Conservation (phyloP, 2,888 invertebrate genomes). For the Philereme transversata region DNA sequence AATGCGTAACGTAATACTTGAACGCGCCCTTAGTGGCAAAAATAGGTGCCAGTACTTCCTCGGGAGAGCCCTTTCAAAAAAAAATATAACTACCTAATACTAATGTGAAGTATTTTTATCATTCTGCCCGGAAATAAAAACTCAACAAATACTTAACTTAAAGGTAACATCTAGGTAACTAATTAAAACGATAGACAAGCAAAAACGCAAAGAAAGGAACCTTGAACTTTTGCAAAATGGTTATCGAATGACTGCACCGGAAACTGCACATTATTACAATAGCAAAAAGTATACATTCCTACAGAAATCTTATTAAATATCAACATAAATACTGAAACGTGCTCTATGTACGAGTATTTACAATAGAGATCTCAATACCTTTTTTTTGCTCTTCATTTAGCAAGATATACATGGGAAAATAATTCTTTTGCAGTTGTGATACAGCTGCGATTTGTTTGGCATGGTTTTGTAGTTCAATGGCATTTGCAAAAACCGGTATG, state of each 20-base stretch:
- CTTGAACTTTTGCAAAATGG: conserved; percentile 58
- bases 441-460: conserved; percentile 17
- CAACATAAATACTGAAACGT: conserved; percentile 1
- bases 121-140: neutral
- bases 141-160: neutral
- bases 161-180: neutral
- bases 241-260: conserved; percentile 30
- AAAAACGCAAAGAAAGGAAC: conserved; percentile 49
- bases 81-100: no score
- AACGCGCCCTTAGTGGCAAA: no score
- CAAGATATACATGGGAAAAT: conserved; percentile 4
- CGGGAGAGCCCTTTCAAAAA: no score
- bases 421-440: conserved; percentile 3
- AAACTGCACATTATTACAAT: conserved; percentile 27
- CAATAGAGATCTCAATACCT: conserved; percentile 19
- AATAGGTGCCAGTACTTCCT: no score
- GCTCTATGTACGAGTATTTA: conserved; percentile 5
- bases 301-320: neutral
- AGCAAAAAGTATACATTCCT: conserved; percentile 10
- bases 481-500: conserved; percentile 54
- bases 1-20: no score
- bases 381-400: conserved; percentile 18
- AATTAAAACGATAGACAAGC: conserved; percentile 34
- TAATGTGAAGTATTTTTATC: neutral
- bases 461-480: conserved; percentile 46